Conservation (phyloP, 35 echinoderm and acorn worm genomes). For the Lytechinus pictus region DNA sequence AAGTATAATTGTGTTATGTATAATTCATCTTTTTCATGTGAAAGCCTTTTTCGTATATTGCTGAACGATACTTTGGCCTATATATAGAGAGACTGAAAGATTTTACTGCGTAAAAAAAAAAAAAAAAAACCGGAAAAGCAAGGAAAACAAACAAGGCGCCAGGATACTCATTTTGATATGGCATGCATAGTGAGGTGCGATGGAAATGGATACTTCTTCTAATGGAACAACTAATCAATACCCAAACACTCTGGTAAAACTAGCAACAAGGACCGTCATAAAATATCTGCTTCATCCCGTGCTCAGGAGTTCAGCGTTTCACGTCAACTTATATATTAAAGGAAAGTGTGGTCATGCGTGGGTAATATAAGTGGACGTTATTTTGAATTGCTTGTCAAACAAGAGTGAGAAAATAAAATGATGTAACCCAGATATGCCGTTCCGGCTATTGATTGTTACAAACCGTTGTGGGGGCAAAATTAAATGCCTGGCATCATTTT, state of each 20-base stretch:
- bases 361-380: background rate
- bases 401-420: background rate
- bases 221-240: background rate
- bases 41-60: background rate
- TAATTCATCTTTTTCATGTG: too few species aligned
- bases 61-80: background rate
- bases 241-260: background rate
- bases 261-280: background rate
- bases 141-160: background rate
- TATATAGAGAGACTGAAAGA: background rate
- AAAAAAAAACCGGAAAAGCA: background rate
- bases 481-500: background rate
- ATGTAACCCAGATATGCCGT: background rate
- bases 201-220: background rate
- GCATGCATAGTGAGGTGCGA: background rate
- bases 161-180: background rate
- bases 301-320: background rate
- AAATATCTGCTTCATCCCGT: background rate
- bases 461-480: background rate
- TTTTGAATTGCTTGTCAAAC: background rate
- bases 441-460: background rate
- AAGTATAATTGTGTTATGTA: too few species aligned
- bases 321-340: background rate
- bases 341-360: background rate
- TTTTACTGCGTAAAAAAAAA: background rate